Base-by-base conservation (phyloP, 2,888 invertebrate species). In the Exocentrus adspersus region DNA sequence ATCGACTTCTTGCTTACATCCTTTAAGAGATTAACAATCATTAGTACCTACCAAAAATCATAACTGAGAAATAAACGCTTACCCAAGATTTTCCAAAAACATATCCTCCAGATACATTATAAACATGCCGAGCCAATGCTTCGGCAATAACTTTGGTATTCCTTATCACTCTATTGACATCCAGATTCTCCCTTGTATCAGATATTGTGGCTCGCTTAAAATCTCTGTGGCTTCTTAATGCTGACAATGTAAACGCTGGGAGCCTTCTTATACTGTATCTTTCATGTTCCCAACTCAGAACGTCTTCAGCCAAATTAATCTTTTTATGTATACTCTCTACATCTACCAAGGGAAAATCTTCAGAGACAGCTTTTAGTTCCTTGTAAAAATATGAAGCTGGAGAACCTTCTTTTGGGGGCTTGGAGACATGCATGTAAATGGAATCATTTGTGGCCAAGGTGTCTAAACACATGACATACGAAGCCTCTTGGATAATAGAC, bases 251-350 rank as follows among this genome's bases (percentile, higher is more conserved):
- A 78, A 97, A 94, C 0, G 97, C 97, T 0, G 96, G 92, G 76
- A 97, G 87, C 68, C 97, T 86, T 69, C 94, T 88, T 73, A 98
- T 95, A 80, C 96, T 97, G 84, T 93, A 98, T 70, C 95, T 85
- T 82, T 99, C 98, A 78, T 99, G 98, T 78, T 98, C 97, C 98
- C 98, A 99, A 0, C 96, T 93, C 21, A 97, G 83, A 59, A 91
- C 87, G 72, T 94, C 93, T 56, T 97, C 96, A 0, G 95, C 96
- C 58, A 98, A 84, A 85, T 97, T 97, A 73, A 99, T 98, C 86
- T 98, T 98, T 84, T 98, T 98, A 78, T 98, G 97, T 5, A 90
- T 87, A 46, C 92, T 87, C 65, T 92, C 89, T 9, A 91, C 85
- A 2, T 83, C 84, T 1, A 85, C 80, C 0, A 83, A 58, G 1